Evolutionary conservation across 2,113 vertebrate genomes (phyloP).

Genomic region (Caranx melampygus): DNA sequence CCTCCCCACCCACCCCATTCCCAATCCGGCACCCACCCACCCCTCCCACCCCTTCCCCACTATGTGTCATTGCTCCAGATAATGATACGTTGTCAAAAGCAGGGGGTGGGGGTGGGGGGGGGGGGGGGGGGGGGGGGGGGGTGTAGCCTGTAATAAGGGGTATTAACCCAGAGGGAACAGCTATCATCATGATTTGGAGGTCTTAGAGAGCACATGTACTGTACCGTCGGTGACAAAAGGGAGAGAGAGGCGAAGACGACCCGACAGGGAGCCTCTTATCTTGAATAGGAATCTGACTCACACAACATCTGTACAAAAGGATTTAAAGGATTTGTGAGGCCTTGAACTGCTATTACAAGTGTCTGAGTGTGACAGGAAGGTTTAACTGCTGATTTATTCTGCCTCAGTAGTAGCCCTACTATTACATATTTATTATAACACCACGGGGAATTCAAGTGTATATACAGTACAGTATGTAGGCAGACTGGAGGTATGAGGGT

Average conservation of each 20-base stretch:
- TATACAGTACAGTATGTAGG: not conserved
- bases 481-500: not conserved
- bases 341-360: slow-evolving; percentile 41
- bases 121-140: too few relatives aligned
- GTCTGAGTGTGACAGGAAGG: slow-evolving; percentile 39
- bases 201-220: slow-evolving; percentile 33
- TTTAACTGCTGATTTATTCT: slow-evolving; percentile 31
- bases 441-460: not conserved
- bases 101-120: not conserved
- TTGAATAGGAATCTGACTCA: slow-evolving; percentile 66
- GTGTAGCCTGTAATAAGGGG: slow-evolving; percentile 63
- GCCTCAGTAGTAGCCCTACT: not conserved
- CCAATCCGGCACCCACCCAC: slow-evolving; percentile 31
- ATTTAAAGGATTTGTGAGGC: slow-evolving; percentile 48
- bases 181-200: slow-evolving; percentile 63
- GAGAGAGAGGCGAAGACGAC: slow-evolving; percentile 20
- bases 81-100: slow-evolving; percentile 67
- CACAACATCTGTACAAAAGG: slow-evolving; percentile 59
- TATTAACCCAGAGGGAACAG: slow-evolving; percentile 67
- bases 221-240: slow-evolving; percentile 46
- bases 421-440: slow-evolving; percentile 8
- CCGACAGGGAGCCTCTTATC: slow-evolving; percentile 46
- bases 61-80: slow-evolving; percentile 50
- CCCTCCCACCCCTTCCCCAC: slow-evolving; percentile 23
- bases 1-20: slow-evolving; percentile 21